A percentile compares a stretch with the other conserved stretches of the same genome.
phyloP scores from a whole-genome alignment of 2,113 vertebrate species.

The Cyanoramphus novaezelandiae region DNA sequence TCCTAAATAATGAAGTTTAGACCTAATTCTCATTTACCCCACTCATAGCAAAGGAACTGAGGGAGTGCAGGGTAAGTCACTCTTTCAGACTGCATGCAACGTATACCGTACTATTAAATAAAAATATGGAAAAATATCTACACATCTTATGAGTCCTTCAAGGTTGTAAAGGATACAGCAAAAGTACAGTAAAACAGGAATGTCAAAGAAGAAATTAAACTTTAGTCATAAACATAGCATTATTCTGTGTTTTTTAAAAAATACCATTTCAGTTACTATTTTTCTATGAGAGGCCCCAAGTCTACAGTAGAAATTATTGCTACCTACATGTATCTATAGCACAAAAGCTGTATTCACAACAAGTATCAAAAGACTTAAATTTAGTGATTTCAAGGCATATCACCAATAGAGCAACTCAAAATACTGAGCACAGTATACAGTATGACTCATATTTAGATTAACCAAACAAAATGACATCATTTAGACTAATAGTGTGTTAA shows the following conservation, averaged over 20 bases:
- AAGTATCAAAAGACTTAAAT: background rate
- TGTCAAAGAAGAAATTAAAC: background rate
- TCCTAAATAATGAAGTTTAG: background rate
- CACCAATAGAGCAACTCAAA: background rate
- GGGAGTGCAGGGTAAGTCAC: background rate
- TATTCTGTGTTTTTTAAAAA: background rate
- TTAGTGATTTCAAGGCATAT: background rate
- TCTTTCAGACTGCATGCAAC: background rate
- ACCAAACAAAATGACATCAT: background rate
- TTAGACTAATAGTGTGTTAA: background rate
- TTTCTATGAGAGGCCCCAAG: background rate
- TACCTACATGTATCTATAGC: background rate
- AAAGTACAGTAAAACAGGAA: background rate
- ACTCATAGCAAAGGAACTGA: background rate
- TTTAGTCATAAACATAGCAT: background rate
- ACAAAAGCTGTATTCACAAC: background rate
- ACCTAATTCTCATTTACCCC: background rate
- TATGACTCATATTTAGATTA: background rate
- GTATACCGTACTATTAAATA: background rate
- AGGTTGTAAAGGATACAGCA: background rate
- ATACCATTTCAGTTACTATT: background rate
- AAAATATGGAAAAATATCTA: background rate
- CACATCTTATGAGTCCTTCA: background rate
- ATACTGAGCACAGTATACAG: background rate
- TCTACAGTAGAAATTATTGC: background rate